phyloP scores from a whole-genome alignment of 2,113 vertebrate genomes.

The Lepisosteus osseus region DNA sequence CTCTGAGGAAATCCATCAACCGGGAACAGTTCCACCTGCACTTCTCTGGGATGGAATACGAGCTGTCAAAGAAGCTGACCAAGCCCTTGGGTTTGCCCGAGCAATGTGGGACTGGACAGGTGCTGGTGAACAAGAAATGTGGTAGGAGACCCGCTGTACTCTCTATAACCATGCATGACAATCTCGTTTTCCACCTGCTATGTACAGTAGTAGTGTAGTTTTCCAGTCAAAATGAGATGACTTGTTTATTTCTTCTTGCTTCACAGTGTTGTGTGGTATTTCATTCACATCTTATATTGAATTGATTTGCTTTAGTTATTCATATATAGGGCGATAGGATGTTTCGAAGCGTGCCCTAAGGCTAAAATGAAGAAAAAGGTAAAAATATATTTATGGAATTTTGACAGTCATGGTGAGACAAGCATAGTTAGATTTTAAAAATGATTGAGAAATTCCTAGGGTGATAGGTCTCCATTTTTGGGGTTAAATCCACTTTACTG shows the following conservation, averaged over 20 bases:
- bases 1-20: slow-evolving; percentile 85
- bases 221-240: neutral
- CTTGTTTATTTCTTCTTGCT: too few species aligned
- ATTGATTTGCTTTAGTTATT: slow-evolving; percentile 2
- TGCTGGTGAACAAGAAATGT: slow-evolving; percentile 75
- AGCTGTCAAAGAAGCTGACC: slow-evolving; percentile 67
- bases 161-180: too few species aligned
- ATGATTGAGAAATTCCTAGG: too few species aligned
- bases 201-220: too few species aligned
- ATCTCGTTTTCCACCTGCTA: too few species aligned
- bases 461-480: too few species aligned
- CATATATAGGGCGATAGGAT: slow-evolving; percentile 30
- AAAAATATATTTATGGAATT: too few species aligned
- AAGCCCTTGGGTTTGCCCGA: slow-evolving; percentile 60
- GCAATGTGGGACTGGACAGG: slow-evolving; percentile 74
- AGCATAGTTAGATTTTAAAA: too few species aligned
- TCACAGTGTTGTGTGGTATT: neutral
- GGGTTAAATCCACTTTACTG: too few species aligned
- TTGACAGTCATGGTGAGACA: too few species aligned
- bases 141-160: slow-evolving; percentile 65
- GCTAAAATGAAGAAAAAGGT: too few species aligned
- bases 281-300: neutral
- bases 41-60: slow-evolving; percentile 75
- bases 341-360: too few species aligned
- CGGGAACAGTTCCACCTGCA: slow-evolving; percentile 89